Evolutionary conservation across 2,888 invertebrate species (phyloP).

Genomic region (Salticus scenicus): DNA sequence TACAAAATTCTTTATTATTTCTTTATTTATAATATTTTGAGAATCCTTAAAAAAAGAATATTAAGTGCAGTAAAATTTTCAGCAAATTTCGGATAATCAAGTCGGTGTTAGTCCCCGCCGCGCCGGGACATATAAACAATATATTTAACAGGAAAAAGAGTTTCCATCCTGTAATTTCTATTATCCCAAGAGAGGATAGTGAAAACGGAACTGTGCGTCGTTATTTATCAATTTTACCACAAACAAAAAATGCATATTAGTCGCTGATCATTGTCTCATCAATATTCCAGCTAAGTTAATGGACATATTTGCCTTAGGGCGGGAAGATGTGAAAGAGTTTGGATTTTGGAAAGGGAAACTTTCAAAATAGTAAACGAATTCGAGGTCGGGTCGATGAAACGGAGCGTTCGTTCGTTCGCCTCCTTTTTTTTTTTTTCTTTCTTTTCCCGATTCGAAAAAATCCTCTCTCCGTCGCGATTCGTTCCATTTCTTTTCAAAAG

Average conservation of each 20-base stretch:
- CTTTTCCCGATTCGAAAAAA: not conserved
- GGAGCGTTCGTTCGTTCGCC: constrained; percentile 32
- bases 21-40: no score
- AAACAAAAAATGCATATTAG: constrained; percentile 11
- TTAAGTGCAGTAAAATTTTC: no score
- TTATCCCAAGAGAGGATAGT: no score
- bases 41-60: no score
- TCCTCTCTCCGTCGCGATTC: not conserved
- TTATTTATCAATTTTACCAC: no score
- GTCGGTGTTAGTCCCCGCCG: no score
- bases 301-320: not conserved
- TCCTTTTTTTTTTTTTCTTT: not conserved
- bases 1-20: no score
- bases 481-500: not conserved
- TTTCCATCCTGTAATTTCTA: no score
- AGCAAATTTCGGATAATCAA: no score
- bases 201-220: no score
- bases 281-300: not conserved
- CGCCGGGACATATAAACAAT: no score
- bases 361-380: constrained; percentile 39
- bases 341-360: constrained; percentile 16
- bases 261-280: constrained; percentile 1
- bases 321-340: constrained; percentile 1
- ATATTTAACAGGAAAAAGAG: no score
- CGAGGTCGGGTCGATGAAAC: constrained; percentile 58